Evolutionary conservation across 2,888 invertebrate species (phyloP), one percentile per base, ranked within the genome.

Genomic region (Nesidiocoris tenuis): DNA sequence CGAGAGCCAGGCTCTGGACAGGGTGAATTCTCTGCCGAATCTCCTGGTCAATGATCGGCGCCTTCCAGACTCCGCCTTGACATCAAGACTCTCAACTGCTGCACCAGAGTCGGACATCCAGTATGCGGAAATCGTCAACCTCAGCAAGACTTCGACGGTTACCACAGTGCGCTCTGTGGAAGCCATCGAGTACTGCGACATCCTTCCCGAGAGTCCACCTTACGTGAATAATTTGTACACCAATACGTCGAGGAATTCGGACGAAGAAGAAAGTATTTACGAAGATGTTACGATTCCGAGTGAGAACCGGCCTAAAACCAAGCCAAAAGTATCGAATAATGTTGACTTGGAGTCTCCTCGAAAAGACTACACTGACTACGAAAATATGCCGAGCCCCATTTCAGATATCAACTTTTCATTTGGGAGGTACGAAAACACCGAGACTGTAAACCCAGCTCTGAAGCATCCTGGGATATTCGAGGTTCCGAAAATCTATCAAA

Each of bases 381-480:
- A n/a, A 22, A 18, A 22, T 18, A 67, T 67, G 67, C 1, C 56
- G 2, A 65, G 65, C 39, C 67, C 67, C 0, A 55, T 56, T 19
- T 67, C 67, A 21, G 67, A 67, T 1, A 54, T 67, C 22, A 67
- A 21, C 21, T 67, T 67, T 21, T 19, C 21, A 1, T 67, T 56
- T 22, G n/a, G 21, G 1, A 56, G 23, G 12, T 22, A 7, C 17
- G 59, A n/a, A 19, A 59, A n/a, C 19, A n/a, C 7, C n/a, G 59
- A 59, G 3, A 19, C 3, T 59, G n/a, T 59, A 59, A 3, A 9
- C 3, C 56, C 16, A 67, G 39, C n/a, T 67, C 54, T 54, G 67
- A 67, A 67, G 55, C 39, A 39, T 39, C 39, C 39, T 7, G 39
- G 39, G 39, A 39, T 39, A 39, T 39, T 39, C 12, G 39, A 39